Base-by-base conservation (phyloP, 1,140 invertebrate species). In the Drosophila kikkawai region DNA sequence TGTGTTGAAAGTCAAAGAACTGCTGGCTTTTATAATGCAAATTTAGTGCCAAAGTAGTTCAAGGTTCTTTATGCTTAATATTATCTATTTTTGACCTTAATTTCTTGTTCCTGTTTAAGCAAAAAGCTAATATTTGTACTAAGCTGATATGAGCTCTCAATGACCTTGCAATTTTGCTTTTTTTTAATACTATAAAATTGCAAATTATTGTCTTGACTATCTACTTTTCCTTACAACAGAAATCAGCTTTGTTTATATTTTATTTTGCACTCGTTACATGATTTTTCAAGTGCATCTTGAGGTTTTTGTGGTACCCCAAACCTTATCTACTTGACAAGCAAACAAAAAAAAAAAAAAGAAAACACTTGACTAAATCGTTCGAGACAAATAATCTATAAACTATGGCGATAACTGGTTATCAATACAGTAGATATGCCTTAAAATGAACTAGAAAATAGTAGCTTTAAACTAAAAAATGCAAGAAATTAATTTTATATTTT, bases 261-360 rank as follows among this genome's bases (percentile, higher is more conserved):
- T n/a, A 22, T 26, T 64, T 22, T 51, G 60, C 64, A 56, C n/a
- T 69, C 22, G 13, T 32, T 42, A 57, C 41, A 56, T 17, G 22
- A 2, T 9, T 56, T 56, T 69, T 57, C 37, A 58, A 70, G 65
- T 58, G 65, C 65, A 58, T 26, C 17, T 70, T 57, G 68, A 17
- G 69, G 53, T 70, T 47, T 29, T 39, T 69, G 65, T 36, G 65
- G 53, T 50, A n/a, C 45, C 39, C 55, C 22, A 45, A 45, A n/a
- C 45, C 67, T 70, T 70, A 70, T 70, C 67, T 45, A 19, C 8
- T 26, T 19, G 36, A 51, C 59, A 67, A 11, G 32, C 34, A 47
- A 15, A 29, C 5, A 22, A 22, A 22, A 29, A 29, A 26, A 45
- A 37, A 26, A 65, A 9, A 17, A 26, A 41, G 7, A 41, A 37